Base-by-base conservation (phyloP, 2,113 vertebrate genomes). In the Cariama cristata region DNA sequence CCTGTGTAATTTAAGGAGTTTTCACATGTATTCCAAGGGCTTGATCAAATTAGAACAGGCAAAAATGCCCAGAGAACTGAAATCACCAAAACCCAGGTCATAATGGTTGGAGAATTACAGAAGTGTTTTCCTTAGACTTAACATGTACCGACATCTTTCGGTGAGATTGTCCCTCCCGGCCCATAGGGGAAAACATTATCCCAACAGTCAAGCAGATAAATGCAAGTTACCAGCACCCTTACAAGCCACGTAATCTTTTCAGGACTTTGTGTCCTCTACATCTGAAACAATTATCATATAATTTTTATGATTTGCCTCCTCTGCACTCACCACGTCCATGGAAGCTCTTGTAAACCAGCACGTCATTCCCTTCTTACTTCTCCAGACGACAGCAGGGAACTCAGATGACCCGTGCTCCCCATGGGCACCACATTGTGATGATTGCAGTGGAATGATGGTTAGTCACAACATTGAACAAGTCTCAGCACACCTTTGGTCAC, bases 391-490 rank as follows among this genome's bases (percentile, higher is more conserved):
- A 19, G 8, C 50, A 67, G 1, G 0, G 19, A 77, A 15, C 42
- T 58, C 47, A 7, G 7, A n/a, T 11, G 23, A 9, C 22, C 19
- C 16, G 2, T 12, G 16, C 3, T 74, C 21, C 62, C 28, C 45
- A 5, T 0, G 2, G 42, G 4, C 20, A 62, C 5, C 24, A 28
- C 5, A 1, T 53, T 50, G 44, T 53, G 5, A 40, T 16, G 19
- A 5, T 33, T 33, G 21, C 42, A 44, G 22, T 6, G 9, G 20
- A 58, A 49, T 18, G 8, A 35, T 38, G 21, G 7, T 27, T 32
- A 16, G 27, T 4, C 38, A 35, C 44, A 76, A 17, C 24, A 16
- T 2, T 11, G 19, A 72, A 38, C 20, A 68, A 66, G 32, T 15
- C 53, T 44, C 24, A 50, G 18, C 12, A 20, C 32, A 68, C 12